A percentile compares a stretch with the other conserved stretches of the same genome.
phyloP scores from a whole-genome alignment of 2,113 vertebrate genomes.

The Perca schrenkii region DNA sequence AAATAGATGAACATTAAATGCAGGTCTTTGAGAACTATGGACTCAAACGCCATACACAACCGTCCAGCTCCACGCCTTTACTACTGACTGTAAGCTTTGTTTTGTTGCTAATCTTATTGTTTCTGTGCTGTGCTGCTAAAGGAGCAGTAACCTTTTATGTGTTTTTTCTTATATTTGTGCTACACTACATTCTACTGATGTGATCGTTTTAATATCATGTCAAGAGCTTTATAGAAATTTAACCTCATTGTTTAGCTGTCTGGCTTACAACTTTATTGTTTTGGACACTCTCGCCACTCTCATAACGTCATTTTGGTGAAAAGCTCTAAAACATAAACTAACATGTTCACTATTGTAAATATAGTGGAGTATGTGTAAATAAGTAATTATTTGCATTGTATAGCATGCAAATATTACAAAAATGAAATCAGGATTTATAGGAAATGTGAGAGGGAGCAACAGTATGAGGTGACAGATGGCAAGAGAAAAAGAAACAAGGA shows the following conservation, averaged over 20 bases:
- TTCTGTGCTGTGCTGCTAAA: not conserved
- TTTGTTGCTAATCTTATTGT: no score
- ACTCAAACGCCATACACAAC: not conserved
- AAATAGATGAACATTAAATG: not conserved
- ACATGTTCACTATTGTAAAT: not conserved
- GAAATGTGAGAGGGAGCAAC: not conserved
- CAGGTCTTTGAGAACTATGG: not conserved
- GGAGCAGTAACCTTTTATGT: not conserved
- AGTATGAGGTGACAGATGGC: not conserved
- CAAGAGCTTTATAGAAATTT: not conserved
- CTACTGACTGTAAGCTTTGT: no score
- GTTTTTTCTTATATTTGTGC: not conserved
- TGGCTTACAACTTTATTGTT: not conserved
- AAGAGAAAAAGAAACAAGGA: slow-evolving; percentile 4
- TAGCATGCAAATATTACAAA: not conserved
- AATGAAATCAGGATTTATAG: not conserved
- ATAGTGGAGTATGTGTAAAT: not conserved
- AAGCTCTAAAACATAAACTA: not conserved
- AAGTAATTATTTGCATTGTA: not conserved
- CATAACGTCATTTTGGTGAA: not conserved
- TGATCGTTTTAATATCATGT: not conserved
- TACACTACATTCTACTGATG: not conserved
- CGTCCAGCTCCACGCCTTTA: not conserved
- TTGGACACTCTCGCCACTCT: not conserved
- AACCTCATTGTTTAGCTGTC: not conserved